A percentile compares a stretch with the other conserved stretches of the same genome.
These are phyloP conservation scores for Columbina picui DNA, from an alignment of 2,113 vertebrate species.

Conservation along the genomic window DNA sequence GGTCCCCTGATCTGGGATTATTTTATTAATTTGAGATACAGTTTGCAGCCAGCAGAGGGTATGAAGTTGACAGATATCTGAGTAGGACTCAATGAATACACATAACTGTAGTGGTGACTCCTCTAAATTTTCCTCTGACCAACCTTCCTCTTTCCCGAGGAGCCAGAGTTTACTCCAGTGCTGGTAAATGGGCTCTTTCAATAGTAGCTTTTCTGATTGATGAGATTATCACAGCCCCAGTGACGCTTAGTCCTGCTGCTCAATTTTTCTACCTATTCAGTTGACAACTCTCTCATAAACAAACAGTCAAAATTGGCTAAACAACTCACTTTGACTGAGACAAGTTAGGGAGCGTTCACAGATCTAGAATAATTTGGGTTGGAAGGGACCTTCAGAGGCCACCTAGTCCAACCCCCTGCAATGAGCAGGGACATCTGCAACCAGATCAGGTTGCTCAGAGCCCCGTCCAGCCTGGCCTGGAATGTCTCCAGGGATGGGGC, in stretches of 20 bases:
- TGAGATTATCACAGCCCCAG: background rate
- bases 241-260: background rate
- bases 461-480: too few species aligned
- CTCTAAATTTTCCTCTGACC: background rate
- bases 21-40: background rate
- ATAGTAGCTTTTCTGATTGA: background rate
- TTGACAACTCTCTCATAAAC: background rate
- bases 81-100: background rate
- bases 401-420: too few species aligned
- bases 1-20: background rate
- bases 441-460: too few species aligned
- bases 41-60: background rate
- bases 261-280: background rate
- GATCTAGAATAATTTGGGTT: background rate
- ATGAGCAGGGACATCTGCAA: too few species aligned
- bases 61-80: background rate
- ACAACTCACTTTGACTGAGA: background rate
- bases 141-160: background rate
- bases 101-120: background rate
- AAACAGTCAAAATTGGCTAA: background rate
- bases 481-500: too few species aligned
- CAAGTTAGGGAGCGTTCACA: background rate
- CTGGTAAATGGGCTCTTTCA: background rate
- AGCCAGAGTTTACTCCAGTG: background rate
- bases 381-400: too few species aligned